Evolutionary conservation across 2,888 invertebrate species (phyloP).

Genomic region (Acronicta aceris): DNA sequence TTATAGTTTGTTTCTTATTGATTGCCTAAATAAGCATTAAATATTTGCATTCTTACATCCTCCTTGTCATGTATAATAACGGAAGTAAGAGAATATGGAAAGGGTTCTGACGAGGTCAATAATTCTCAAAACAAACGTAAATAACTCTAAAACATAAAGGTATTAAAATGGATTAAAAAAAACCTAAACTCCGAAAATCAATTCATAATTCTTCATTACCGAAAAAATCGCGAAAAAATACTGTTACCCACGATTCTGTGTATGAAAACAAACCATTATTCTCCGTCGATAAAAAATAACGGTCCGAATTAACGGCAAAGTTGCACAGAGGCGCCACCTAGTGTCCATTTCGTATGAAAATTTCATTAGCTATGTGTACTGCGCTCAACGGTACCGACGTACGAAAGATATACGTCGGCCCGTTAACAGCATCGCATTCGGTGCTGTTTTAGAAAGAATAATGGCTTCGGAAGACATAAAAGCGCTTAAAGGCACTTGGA

Average conservation of each 20-base stretch:
- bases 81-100: background rate
- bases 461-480: background rate
- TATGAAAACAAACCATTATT: slow-evolving; percentile 50
- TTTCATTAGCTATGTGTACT: slow-evolving; percentile 75
- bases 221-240: slow-evolving; percentile 25
- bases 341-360: slow-evolving; percentile 76
- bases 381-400: slow-evolving; percentile 15
- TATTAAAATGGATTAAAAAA: slow-evolving; percentile 5
- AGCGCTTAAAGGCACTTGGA: background rate
- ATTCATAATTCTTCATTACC: slow-evolving; percentile 32
- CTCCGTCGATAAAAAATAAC: slow-evolving; percentile 48
- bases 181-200: slow-evolving; percentile 15
- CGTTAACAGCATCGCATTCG: slow-evolving; percentile 52
- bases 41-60: background rate
- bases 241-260: slow-evolving; percentile 4
- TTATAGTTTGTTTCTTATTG: background rate
- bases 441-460: slow-evolving; percentile 16
- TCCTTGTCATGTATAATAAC: background rate
- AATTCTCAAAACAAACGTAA: slow-evolving; percentile 1
- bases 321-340: slow-evolving; percentile 45
- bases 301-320: slow-evolving; percentile 35
- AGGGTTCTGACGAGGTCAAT: background rate
- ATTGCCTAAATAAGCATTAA: background rate
- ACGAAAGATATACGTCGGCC: slow-evolving; percentile 36
- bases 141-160: background rate